Conservation (phyloP, 2,113 vertebrate genomes). For the Antechinus flavipes region DNA sequence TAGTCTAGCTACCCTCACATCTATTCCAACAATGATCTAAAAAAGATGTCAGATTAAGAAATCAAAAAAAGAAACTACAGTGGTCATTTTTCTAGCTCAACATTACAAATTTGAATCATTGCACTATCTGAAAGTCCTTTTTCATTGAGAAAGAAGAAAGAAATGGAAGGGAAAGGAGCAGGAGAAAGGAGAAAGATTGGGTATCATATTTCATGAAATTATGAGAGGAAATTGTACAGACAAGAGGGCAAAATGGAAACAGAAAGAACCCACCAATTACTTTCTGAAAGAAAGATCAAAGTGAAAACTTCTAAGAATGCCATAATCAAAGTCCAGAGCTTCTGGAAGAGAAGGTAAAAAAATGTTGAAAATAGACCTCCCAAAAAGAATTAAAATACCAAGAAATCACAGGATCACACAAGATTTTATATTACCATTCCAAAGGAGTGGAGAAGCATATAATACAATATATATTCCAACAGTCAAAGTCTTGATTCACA, state of each 20-base stretch:
- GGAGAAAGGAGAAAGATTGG: not conserved
- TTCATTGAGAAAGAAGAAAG: not conserved
- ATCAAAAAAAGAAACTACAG: not conserved
- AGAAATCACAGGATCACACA: not conserved
- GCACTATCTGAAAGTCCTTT: not conserved
- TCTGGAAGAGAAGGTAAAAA: not conserved
- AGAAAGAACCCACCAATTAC: not conserved
- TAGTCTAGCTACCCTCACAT: not conserved
- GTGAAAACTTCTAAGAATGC: not conserved
- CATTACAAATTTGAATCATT: not conserved
- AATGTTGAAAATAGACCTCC: not conserved
- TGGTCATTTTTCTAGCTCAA: not conserved
- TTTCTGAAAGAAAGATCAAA: not conserved
- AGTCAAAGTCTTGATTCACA: not conserved
- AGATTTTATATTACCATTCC: not conserved
- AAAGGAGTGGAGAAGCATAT: not conserved
- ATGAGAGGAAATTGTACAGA: not conserved
- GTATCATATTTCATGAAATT: not conserved
- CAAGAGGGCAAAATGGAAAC: not conserved
- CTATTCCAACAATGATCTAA: not conserved
- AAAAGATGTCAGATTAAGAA: not conserved
- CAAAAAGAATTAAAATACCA: not conserved
- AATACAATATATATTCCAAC: not conserved
- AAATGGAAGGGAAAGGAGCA: not conserved
- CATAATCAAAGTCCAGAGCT: not conserved